These are phyloP conservation scores for Ephydatia muelleri DNA, from an alignment of 37 sponge, comb jelly and placozoan genomes.

Conservation along the genomic window DNA sequence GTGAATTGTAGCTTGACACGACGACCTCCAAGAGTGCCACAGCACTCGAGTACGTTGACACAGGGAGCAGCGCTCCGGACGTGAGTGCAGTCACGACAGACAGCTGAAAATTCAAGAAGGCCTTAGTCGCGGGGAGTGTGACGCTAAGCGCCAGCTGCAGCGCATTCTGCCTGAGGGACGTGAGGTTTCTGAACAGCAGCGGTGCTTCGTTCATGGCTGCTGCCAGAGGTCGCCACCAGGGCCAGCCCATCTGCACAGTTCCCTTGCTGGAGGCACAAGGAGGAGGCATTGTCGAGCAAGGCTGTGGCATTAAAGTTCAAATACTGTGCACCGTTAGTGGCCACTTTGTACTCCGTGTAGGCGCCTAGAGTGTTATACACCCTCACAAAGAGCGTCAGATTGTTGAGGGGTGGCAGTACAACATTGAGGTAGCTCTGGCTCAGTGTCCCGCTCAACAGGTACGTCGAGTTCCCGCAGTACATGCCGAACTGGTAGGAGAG, in stretches of 20 bases:
- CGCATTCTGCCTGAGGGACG: neutral
- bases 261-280: neutral
- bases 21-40: slow-evolving; percentile 7
- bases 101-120: slow-evolving; percentile 1
- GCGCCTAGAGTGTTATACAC: slow-evolving; percentile 47
- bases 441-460: slow-evolving; percentile 26
- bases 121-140: slow-evolving; percentile 3
- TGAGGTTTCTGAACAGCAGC: neutral
- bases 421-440: neutral
- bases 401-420: slow-evolving; percentile 7
- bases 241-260: slow-evolving; percentile 27
- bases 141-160: neutral
- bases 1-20: neutral
- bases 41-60: neutral
- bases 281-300: neutral
- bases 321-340: neutral
- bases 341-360: neutral
- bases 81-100: slow-evolving; percentile 1
- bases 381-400: slow-evolving; percentile 10
- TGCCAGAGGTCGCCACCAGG: slow-evolving; percentile 5
- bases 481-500: slow-evolving; percentile 56
- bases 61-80: neutral
- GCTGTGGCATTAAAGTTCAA: neutral
- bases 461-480: neutral
- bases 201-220: neutral